Conservation (phyloP, 2,888 invertebrate species). For the Taphrorychus bicolor region DNA sequence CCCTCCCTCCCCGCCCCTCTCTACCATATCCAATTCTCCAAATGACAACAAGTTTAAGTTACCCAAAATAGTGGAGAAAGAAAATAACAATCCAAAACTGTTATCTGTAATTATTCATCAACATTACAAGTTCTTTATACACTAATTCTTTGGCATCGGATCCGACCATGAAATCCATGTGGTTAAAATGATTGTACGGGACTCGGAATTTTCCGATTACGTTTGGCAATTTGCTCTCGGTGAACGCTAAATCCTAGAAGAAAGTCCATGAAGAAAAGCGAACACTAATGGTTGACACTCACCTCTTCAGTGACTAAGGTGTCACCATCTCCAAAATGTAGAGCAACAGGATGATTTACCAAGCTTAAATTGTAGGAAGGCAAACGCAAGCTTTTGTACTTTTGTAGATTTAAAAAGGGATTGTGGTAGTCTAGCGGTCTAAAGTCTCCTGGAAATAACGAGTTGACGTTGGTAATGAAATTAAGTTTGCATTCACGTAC, state of each 20-base stretch:
- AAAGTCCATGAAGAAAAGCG: slow-evolving; percentile 2
- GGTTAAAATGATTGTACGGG: slow-evolving; percentile 67
- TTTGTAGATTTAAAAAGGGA: slow-evolving; percentile 40
- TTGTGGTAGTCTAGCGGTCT: slow-evolving; percentile 45
- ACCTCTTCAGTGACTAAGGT: slow-evolving; percentile 62
- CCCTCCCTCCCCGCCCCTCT: no score
- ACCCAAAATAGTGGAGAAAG: background rate
- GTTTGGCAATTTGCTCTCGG: slow-evolving; percentile 64
- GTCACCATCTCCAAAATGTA: slow-evolving; percentile 65
- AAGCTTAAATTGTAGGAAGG: slow-evolving; percentile 55
- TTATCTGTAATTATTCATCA: slow-evolving; percentile 60
- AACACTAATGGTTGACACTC: slow-evolving; percentile 35
- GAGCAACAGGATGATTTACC: slow-evolving; percentile 61
- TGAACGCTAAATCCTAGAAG: slow-evolving; percentile 65
- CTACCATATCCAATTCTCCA: no score
- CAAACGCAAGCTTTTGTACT: slow-evolving; percentile 43
- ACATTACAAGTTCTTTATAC: slow-evolving; percentile 65
- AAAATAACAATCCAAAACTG: background rate
- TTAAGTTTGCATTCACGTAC: slow-evolving; percentile 45
- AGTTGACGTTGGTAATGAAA: background rate
- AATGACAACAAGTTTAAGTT: no score
- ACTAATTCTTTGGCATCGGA: slow-evolving; percentile 66
- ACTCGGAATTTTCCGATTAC: slow-evolving; percentile 66
- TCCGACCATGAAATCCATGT: slow-evolving; percentile 75
- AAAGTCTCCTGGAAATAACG: slow-evolving; percentile 43